These are phyloP conservation scores for Taenaris catops DNA, from an alignment of 2,888 invertebrate species.

Conservation along the genomic window DNA sequence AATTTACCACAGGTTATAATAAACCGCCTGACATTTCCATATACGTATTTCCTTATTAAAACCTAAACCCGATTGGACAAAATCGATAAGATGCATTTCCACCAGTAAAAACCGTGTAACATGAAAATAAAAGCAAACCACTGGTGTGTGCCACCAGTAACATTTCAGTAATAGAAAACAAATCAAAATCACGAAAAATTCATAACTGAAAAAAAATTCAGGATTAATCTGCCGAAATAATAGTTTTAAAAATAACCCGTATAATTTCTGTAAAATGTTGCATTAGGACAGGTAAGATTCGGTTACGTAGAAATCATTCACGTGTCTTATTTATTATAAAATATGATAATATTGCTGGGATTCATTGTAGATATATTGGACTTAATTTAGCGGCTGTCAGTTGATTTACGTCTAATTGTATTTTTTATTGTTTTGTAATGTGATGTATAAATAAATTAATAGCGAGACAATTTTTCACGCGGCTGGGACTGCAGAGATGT, in stretches of 20 bases:
- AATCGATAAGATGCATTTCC: not conserved
- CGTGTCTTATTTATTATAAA: constrained; percentile 1
- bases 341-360: constrained; percentile 24
- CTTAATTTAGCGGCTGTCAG: constrained; percentile 66
- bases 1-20: no score
- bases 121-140: constrained; percentile 33
- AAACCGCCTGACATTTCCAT: no score
- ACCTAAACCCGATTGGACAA: constrained; percentile 24
- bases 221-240: constrained; percentile 45
- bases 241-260: constrained; percentile 29
- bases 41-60: no score
- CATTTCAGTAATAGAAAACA: constrained; percentile 1
- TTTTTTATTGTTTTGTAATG: constrained; percentile 30
- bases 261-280: constrained; percentile 43
- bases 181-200: constrained; percentile 54
- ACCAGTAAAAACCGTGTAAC: constrained; percentile 24
- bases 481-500: constrained; percentile 57
- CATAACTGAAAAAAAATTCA: constrained; percentile 44
- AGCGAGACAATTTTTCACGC: constrained; percentile 48
- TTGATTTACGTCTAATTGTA: constrained; percentile 70
- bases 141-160: no score
- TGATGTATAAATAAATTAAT: constrained; percentile 22
- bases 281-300: constrained; percentile 53
- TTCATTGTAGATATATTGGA: constrained; percentile 31
- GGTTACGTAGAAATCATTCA: constrained; percentile 6